Conservation (phyloP, 2,113 vertebrate species). For the Melanostigma gelatinosum region DNA sequence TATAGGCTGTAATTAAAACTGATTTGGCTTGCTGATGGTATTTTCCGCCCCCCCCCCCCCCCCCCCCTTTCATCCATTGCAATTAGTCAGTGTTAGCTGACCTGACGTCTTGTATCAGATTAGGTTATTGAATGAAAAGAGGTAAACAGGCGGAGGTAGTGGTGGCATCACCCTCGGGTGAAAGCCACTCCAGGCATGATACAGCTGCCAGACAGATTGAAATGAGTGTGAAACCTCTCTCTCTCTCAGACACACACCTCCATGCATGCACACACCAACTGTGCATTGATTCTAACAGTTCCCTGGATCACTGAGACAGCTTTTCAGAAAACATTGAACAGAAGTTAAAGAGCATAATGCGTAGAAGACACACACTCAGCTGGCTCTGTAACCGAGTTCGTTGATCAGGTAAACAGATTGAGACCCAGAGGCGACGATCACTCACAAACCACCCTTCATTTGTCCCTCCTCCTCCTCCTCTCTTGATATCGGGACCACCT, state of each 20-base stretch:
- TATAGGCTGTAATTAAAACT: constrained; percentile 76
- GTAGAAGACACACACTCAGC: background rate
- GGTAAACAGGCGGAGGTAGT: constrained; percentile 52
- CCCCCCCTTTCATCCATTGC: constrained; percentile 48
- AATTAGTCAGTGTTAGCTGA: constrained; percentile 72
- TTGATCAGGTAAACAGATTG: constrained; percentile 30
- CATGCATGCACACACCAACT: background rate
- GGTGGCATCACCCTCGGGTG: constrained; percentile 40
- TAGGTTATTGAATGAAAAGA: constrained; percentile 63
- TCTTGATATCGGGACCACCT: constrained; percentile 4
- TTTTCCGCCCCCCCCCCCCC: constrained; percentile 47
- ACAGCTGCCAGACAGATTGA: constrained; percentile 28
- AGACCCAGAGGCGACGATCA: constrained; percentile 23
- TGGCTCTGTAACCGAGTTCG: background rate
- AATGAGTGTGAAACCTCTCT: constrained; percentile 24
- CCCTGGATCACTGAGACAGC: background rate
- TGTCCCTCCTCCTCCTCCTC: constrained; percentile 5
- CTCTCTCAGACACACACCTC: background rate
- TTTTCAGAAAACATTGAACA: background rate
- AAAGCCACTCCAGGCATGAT: constrained; percentile 32
- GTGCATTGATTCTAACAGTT: background rate
- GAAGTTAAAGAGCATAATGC: background rate
- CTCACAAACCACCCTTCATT: constrained; percentile 8
- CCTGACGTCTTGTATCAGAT: constrained; percentile 62
- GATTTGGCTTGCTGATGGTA: constrained; percentile 73